Base-by-base conservation (phyloP, 1,140 invertebrate species). In the Scylla paramamosain region DNA sequence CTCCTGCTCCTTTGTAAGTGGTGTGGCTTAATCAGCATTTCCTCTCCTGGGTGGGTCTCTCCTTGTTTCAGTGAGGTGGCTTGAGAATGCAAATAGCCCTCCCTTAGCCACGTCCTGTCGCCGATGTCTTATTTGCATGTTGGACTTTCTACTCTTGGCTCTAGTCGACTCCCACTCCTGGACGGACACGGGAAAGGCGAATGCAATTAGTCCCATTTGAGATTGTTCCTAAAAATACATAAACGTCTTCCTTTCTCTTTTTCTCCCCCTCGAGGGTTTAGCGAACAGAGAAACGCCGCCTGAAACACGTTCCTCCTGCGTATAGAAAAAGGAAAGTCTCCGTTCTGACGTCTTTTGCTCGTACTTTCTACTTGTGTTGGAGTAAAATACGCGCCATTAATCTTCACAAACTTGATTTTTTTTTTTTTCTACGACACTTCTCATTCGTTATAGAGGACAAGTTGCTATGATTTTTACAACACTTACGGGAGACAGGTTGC, bases 51-150 rank as follows among this genome's bases (percentile, higher is more conserved):
- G 84, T 48, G n/a, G 45, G 59, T 29, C 45, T 84, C 25, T 29
- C 48, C 83, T 28, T 93, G 92, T 93, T 93, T 84, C 82, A 48
- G 92, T 48, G 77, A 87, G 83, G 32, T 83, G 32, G 45, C 32
- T 84, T 28, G 32, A 48, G 92, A 93, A 93, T 93, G 92, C 83
- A 93, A 93, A 93, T 93, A 25, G 83, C 20, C 83, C 25, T 32
- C 45, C 92, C 45, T 32, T 93, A 46, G 45, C 92, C 92, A 59
- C 32, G n/a, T 87, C 86, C 92, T 48, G 46, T 48, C 45, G 32
- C 29, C 28, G 28, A 25, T 77, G 77, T 83, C 82, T n/a, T 93
- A 93, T 93, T 87, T 93, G 92, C 92, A 93, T 93, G 39, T 87
- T 39, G 83, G 83, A 52, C 82, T 91, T 52, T 93, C 92, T 87